Conservation (phyloP, 2,797 vertebrate genomes). For the Bovichtus diacanthus region DNA sequence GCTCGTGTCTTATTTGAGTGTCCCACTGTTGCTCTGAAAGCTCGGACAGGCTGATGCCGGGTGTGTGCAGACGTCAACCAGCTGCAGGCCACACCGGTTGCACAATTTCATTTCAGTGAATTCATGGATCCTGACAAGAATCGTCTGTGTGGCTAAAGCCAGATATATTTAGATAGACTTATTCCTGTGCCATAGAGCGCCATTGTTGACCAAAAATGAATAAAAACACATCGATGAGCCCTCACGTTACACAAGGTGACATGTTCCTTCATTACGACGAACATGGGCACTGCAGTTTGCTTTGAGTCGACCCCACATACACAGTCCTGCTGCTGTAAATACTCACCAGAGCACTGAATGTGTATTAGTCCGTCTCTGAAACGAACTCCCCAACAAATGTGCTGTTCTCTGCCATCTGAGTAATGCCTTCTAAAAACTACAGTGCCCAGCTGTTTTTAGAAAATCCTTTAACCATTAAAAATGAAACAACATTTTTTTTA, state of each 20-base stretch:
- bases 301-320: background rate
- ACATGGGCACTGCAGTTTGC: background rate
- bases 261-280: background rate
- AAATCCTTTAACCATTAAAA: background rate
- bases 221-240: background rate
- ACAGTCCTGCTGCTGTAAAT: background rate
- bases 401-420: no score
- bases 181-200: background rate
- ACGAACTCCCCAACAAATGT: background rate
- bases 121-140: background rate
- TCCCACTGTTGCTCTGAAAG: constrained; percentile 39
- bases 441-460: background rate
- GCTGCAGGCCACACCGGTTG: constrained; percentile 45
- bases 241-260: background rate
- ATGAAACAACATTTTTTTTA: background rate
- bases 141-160: background rate
- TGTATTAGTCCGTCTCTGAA: background rate
- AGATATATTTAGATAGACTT: background rate
- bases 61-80: constrained; percentile 46
- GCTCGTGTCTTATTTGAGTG: constrained; percentile 11
- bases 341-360: background rate
- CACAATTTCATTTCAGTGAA: constrained; percentile 44
- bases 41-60: constrained; percentile 34
- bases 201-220: background rate
- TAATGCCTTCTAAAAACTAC: background rate